Conservation (phyloP, 2,113 vertebrate genomes). For the Tachuris rubrigastra region DNA sequence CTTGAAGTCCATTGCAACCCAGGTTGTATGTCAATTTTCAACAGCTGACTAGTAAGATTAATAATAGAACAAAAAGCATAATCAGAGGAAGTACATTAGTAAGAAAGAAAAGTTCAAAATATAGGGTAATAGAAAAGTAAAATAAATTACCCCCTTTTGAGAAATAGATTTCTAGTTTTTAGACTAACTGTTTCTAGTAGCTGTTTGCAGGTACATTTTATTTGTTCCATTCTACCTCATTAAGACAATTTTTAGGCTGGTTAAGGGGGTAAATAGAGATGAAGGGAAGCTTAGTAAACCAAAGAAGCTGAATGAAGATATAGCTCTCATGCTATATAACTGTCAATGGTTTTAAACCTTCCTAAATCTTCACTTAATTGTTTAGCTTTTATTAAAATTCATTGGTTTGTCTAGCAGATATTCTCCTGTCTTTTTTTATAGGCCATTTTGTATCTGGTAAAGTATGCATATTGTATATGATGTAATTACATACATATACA, state of each 20-base stretch:
- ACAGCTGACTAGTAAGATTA: background rate
- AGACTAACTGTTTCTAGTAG: background rate
- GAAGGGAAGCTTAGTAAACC: background rate
- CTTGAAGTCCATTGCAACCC: background rate
- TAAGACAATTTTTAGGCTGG: background rate
- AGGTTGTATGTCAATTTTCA: background rate
- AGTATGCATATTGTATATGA: background rate
- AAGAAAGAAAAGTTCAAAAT: background rate
- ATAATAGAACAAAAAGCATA: background rate
- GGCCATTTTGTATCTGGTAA: background rate
- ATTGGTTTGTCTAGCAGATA: background rate
- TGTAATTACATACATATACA: background rate
- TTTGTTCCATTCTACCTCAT: background rate
- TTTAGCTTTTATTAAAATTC: background rate
- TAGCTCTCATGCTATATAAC: background rate
- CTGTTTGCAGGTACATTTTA: background rate
- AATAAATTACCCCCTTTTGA: background rate
- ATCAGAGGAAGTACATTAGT: background rate
- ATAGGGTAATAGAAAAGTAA: background rate
- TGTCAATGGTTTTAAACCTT: background rate
- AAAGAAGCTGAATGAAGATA: background rate
- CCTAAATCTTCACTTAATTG: background rate
- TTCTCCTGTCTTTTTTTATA: background rate
- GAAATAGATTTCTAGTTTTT: background rate
- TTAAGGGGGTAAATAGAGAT: background rate